Evolutionary conservation across 2,888 invertebrate species (phyloP).

Genomic region (Lapara coniferarum): DNA sequence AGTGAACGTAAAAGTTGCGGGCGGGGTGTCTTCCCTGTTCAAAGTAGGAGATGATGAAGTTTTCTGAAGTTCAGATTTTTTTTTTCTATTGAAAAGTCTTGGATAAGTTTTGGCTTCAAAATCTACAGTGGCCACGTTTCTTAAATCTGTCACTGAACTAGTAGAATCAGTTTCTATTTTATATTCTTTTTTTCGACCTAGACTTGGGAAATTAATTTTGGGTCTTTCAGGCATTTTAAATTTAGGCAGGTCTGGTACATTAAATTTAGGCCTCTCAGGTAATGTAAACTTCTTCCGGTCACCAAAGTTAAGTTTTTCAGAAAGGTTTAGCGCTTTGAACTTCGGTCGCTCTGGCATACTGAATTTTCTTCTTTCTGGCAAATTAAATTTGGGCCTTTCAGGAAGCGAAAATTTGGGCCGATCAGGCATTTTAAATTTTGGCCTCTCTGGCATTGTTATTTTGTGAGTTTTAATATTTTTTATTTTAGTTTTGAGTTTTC

Average conservation of each 20-base stretch:
- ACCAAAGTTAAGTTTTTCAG: constrained; percentile 82
- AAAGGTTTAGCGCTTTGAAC: constrained; percentile 74
- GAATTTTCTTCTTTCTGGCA: constrained; percentile 85
- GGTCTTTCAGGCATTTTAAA: constrained; percentile 84
- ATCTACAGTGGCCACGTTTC: constrained; percentile 84
- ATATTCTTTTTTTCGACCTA: constrained; percentile 80
- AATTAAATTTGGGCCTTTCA: constrained; percentile 82
- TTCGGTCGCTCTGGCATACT: constrained; percentile 86
- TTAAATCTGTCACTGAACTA: constrained; percentile 65
- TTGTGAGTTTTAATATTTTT: constrained; percentile 85
- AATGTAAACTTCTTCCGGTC: constrained; percentile 57
- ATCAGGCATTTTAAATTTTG: constrained; percentile 78
- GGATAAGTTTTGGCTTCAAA: constrained; percentile 92
- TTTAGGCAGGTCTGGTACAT: constrained; percentile 82
- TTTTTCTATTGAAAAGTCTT: constrained; percentile 85
- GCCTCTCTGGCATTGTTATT: constrained; percentile 79
- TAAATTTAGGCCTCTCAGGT: constrained; percentile 83
- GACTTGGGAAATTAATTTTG: constrained; percentile 85
- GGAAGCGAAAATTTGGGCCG: constrained; percentile 82
- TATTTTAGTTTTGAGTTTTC: constrained; percentile 87
- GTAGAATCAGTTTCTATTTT: constrained; percentile 64
- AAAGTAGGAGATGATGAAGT: constrained; percentile 81
- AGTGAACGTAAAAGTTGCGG: constrained; percentile 86
- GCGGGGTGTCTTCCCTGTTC: constrained; percentile 83
- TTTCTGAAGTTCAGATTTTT: constrained; percentile 70